Evolutionary conservation across 2,888 invertebrate species (phyloP).

Genomic region (Caenorhabditis doughertyi): DNA sequence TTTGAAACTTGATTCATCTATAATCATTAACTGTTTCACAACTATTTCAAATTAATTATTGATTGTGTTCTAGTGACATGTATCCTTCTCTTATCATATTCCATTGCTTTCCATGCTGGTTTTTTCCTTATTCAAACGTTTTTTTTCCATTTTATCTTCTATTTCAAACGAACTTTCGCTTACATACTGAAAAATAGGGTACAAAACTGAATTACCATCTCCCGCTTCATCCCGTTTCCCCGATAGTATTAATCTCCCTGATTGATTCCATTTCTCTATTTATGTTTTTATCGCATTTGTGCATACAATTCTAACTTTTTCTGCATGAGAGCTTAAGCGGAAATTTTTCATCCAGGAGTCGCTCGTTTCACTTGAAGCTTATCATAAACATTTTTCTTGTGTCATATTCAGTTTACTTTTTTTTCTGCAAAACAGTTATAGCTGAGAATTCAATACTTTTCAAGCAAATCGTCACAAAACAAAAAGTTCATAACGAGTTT

Average conservation of each 20-base stretch:
- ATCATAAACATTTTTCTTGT: constrained; percentile 14
- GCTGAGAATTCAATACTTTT: background rate
- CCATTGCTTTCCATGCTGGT: background rate
- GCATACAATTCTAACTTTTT: constrained; percentile 11
- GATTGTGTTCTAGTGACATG: background rate
- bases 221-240: background rate
- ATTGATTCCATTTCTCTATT: background rate
- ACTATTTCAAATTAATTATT: background rate
- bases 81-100: background rate
- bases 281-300: constrained; percentile 19
- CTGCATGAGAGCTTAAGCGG: background rate
- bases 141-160: background rate
- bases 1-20: background rate
- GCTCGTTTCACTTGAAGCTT: background rate
- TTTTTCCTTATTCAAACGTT: background rate
- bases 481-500: background rate
- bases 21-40: background rate
- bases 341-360: background rate
- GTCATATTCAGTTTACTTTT: background rate
- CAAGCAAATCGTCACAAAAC: background rate
- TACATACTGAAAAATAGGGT: constrained; percentile 39
- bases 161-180: constrained; percentile 33
- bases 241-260: constrained; percentile 1
- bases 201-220: constrained; percentile 16
- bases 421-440: background rate